These are phyloP conservation scores for Sciurus carolinensis DNA, from an alignment of 2,797 vertebrate species.

Conservation along the genomic window DNA sequence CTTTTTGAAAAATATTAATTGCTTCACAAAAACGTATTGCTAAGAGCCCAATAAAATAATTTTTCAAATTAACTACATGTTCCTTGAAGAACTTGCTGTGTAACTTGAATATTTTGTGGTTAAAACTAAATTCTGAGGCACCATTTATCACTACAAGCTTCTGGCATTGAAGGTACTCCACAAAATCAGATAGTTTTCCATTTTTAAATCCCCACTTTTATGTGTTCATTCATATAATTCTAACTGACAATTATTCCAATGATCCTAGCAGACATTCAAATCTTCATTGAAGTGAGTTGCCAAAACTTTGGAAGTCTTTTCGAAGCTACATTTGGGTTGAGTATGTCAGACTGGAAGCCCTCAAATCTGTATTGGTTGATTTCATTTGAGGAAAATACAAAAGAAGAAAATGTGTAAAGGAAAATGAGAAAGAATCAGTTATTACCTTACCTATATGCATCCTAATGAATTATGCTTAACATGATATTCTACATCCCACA, in stretches of 20 bases:
- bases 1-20: conserved; percentile 5
- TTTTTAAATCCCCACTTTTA: conserved; percentile 37
- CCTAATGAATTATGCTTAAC: conserved; percentile 23
- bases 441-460: not conserved
- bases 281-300: conserved; percentile 72
- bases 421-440: conserved; percentile 52
- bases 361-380: conserved; percentile 54
- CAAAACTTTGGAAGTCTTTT: conserved; percentile 65
- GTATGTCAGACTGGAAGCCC: not conserved
- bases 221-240: conserved; percentile 67
- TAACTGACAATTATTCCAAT: conserved; percentile 63
- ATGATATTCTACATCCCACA: not conserved
- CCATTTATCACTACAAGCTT: conserved; percentile 16
- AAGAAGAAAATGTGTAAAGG: conserved; percentile 13
- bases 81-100: conserved; percentile 27
- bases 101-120: not conserved
- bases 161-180: not conserved
- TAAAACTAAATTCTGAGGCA: conserved; percentile 59
- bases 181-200: conserved; percentile 42
- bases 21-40: conserved; percentile 10
- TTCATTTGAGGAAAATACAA: conserved; percentile 55
- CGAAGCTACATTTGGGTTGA: conserved; percentile 9
- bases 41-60: conserved; percentile 8
- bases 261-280: conserved; percentile 56
- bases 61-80: conserved; percentile 43